Percentiles rank a stretch among this genome's conserved stretches.
Conservation (phyloP, 30 jellyfish, hydroid and myxozoan species). For the Catostylus mosaicus region DNA sequence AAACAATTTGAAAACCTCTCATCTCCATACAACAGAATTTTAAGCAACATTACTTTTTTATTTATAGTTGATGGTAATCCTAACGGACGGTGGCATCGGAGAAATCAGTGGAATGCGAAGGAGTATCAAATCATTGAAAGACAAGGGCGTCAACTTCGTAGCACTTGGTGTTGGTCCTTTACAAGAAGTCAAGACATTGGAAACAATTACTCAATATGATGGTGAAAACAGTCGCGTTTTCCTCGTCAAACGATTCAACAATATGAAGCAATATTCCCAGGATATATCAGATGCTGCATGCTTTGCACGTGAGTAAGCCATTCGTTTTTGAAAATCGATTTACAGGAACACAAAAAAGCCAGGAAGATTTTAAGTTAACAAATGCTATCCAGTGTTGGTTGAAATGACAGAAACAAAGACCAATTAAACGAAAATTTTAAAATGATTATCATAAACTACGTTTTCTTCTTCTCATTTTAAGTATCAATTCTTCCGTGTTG, state of each 20-base stretch:
- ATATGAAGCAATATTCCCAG: constrained; percentile 75
- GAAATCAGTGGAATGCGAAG: constrained; percentile 66
- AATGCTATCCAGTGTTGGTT: no score
- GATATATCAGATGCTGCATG: constrained; percentile 87
- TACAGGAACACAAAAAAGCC: no score
- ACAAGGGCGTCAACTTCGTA: constrained; percentile 73
- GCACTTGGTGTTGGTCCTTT: constrained; percentile 88
- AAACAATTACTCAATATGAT: constrained; percentile 64
- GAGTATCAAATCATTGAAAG: constrained; percentile 59
- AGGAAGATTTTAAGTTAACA: no score
- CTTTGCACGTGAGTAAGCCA: constrained; percentile 90
- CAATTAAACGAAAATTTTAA: no score
- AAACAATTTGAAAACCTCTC: no score
- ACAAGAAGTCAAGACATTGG: constrained; percentile 55
- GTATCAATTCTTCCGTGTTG: no score
- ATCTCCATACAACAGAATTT: no score
- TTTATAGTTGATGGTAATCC: constrained; percentile 61
- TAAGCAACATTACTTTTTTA: no score
- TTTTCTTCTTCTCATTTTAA: no score
- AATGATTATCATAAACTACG: no score
- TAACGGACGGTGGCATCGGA: constrained; percentile 78
- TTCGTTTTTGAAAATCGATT: no score
- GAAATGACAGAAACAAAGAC: no score
- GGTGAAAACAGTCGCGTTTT: constrained; percentile 65
- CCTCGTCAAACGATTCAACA: constrained; percentile 65